Conservation (phyloP, 1,140 invertebrate species). For the Liolophura sinensis region DNA sequence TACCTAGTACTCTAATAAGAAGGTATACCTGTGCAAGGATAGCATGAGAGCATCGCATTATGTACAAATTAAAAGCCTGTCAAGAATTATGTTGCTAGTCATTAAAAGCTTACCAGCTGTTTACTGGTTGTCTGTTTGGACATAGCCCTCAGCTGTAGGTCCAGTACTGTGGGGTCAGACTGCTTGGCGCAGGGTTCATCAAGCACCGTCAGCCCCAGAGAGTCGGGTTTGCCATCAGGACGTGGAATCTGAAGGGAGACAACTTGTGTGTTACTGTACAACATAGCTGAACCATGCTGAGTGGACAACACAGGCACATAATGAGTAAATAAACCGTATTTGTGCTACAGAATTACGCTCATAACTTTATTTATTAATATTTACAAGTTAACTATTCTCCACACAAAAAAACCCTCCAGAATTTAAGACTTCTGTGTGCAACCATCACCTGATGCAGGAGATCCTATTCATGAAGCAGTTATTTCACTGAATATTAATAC, state of each 20-base stretch:
- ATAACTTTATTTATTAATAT: background rate
- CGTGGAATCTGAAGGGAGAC: constrained; percentile 66
- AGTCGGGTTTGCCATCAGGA: constrained; percentile 74
- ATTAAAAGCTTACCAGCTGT: constrained; percentile 37
- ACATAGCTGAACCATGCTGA: too few species aligned
- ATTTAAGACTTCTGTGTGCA: too few species aligned
- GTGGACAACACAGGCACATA: too few species aligned
- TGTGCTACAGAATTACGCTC: background rate
- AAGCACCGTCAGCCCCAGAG: constrained; percentile 81
- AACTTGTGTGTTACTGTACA: too few species aligned
- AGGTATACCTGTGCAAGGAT: background rate
- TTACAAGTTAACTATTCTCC: too few species aligned
- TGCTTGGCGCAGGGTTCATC: constrained; percentile 95
- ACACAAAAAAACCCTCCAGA: background rate
- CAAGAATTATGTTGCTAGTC: background rate
- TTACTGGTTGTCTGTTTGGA: constrained; percentile 69
- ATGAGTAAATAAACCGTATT: too few species aligned
- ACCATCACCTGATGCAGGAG: too few species aligned
- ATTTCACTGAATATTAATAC: background rate
- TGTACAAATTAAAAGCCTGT: background rate
- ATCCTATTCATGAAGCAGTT: too few species aligned
- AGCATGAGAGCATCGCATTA: background rate
- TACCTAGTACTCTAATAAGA: background rate
- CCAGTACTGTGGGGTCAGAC: constrained; percentile 91
- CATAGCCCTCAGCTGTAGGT: constrained; percentile 87